Evolutionary conservation across 2,113 vertebrate genomes (phyloP).

Genomic region (Jacana jacana): DNA sequence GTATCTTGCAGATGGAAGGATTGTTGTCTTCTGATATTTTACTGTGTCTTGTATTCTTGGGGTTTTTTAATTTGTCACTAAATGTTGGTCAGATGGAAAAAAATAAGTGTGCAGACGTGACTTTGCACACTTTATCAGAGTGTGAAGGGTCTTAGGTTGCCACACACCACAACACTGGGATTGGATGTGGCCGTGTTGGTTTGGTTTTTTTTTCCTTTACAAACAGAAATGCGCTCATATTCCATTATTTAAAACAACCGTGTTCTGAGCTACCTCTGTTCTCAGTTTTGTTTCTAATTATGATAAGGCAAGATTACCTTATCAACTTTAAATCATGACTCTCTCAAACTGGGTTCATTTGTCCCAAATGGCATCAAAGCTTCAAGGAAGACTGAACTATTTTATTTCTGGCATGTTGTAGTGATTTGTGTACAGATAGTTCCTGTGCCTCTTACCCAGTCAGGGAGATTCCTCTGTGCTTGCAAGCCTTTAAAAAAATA

Average conservation of each 20-base stretch:
- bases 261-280: background rate
- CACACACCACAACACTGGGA: background rate
- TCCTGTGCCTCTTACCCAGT: background rate
- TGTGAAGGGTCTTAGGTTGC: background rate
- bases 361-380: background rate
- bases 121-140: background rate
- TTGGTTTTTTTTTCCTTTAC: background rate
- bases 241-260: background rate
- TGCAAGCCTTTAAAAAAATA: background rate
- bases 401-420: background rate
- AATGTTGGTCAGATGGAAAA: background rate
- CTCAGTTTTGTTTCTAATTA: background rate
- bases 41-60: background rate
- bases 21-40: background rate
- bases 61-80: background rate
- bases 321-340: background rate
- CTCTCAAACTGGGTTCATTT: background rate
- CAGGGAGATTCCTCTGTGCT: background rate
- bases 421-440: background rate
- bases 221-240: background rate
- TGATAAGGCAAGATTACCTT: background rate
- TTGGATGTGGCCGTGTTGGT: background rate
- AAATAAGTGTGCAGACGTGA: background rate
- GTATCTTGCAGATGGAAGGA: background rate
- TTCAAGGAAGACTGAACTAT: background rate